Evolutionary conservation across 2,888 invertebrate genomes (phyloP), one percentile per base, ranked within the genome.

Genomic region (Chydorus sphaericus): DNA sequence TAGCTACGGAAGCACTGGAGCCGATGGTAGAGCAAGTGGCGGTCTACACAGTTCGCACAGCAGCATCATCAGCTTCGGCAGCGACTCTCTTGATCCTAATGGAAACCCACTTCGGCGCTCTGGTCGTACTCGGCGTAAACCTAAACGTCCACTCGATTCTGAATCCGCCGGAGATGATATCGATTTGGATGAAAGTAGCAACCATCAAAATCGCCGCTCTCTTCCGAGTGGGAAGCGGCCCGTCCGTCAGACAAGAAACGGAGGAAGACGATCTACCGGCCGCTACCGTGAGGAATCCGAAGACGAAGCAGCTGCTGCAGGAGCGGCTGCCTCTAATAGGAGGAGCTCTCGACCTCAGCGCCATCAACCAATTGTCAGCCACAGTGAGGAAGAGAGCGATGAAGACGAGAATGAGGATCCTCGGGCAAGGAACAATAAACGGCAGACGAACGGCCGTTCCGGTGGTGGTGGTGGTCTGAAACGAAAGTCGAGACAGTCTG

Each of bases 191-290:
- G 30, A 60, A 54, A 16, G 26, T 7, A 26, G 28, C 4, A 37
- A 33, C 18, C 20, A 49, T 30, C 48, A 30, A 26, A 28, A 23
- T 28, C 49, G 48, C 2, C 48, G 55, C 16, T 69, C 69, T 1
- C 60, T 69, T 29, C 68, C 67, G 61, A 65, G 66, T 55, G 71
- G 71, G 30, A 64, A 65, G 57, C 62, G 67, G 53, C 69, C 68
- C 3, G 69, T 71, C 10, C n/a, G n/a, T n/a, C n/a, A n/a, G n/a
- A n/a, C n/a, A n/a, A n/a, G n/a, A n/a, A n/a, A n/a, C n/a, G n/a
- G n/a, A n/a, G n/a, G n/a, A n/a, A n/a, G n/a, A n/a, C n/a, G n/a
- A n/a, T n/a, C n/a, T n/a, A n/a, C n/a, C n/a, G n/a, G n/a, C n/a
- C 63, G 61, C 16, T 71, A 71, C 60, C 62, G 59, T 7, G 67